Conservation (phyloP, 2,888 invertebrate species). For the Callosobruchus maculatus region DNA sequence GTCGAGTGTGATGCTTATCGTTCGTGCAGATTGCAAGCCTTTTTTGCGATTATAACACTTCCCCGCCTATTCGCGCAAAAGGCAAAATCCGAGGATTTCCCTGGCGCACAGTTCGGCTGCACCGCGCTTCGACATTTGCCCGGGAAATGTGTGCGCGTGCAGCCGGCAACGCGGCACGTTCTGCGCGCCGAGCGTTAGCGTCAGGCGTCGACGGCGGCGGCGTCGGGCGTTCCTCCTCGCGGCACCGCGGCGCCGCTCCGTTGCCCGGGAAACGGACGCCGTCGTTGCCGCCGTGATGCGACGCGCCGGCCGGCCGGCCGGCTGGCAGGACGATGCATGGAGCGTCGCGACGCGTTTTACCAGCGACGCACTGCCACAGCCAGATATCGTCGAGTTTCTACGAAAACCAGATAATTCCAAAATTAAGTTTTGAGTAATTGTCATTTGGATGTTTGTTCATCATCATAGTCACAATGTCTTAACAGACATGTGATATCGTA, state of each 20-base stretch:
- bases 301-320: background rate
- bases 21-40: too few relatives aligned
- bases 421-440: too few relatives aligned
- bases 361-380: background rate
- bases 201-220: background rate
- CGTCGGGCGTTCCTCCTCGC: background rate
- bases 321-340: background rate
- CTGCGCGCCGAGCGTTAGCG: background rate
- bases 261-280: slow-evolving; percentile 13
- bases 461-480: too few relatives aligned
- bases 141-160: background rate
- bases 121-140: background rate
- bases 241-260: too few relatives aligned
- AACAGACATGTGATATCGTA: too few relatives aligned
- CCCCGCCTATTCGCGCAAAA: too few relatives aligned
- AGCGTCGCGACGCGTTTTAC: background rate
- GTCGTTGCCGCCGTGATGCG: too few relatives aligned
- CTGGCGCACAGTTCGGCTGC: background rate
- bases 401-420: too few relatives aligned
- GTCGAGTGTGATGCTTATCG: too few relatives aligned
- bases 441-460: too few relatives aligned
- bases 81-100: background rate
- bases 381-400: background rate
- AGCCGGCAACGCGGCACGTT: background rate
- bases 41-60: too few relatives aligned